Percentiles rank a stretch among this genome's conserved stretches.
phyloP scores from a whole-genome alignment of 2,113 vertebrate genomes.

The Pachyramphus minor region DNA sequence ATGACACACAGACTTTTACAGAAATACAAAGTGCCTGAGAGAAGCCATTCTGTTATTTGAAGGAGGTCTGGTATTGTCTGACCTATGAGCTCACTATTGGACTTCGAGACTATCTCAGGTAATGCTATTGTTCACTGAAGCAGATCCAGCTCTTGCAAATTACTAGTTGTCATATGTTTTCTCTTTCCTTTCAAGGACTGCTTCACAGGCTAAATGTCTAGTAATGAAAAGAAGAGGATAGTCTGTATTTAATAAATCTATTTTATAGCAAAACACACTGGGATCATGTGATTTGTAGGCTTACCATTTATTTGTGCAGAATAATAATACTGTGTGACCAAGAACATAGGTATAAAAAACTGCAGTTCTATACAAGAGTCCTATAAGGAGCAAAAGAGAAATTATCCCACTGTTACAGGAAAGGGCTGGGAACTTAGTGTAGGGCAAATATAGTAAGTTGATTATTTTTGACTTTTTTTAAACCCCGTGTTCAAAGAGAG shows the following conservation, averaged over 20 bases:
- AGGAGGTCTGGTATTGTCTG: constrained; percentile 19
- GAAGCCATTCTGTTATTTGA: not conserved
- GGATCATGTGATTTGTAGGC: constrained; percentile 17
- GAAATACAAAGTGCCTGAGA: not conserved
- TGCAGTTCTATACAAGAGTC: not conserved
- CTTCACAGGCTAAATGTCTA: constrained; percentile 59
- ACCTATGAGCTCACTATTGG: constrained; percentile 47
- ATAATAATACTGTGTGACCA: constrained; percentile 13
- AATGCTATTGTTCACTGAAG: constrained; percentile 64
- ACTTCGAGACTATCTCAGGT: constrained; percentile 25
- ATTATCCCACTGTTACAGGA: not conserved
- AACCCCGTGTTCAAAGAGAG: not conserved
- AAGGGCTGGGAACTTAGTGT: not conserved
- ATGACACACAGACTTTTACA: not conserved
- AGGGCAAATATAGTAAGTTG: not conserved
- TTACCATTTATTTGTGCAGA: constrained; percentile 1
- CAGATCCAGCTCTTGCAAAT: constrained; percentile 61
- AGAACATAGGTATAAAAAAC: not conserved
- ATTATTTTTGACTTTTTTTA: not conserved
- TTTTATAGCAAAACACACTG: constrained; percentile 43
- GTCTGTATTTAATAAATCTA: constrained; percentile 66
- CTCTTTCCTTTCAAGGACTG: constrained; percentile 50
- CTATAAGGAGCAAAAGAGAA: not conserved
- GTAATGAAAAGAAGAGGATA: constrained; percentile 62
- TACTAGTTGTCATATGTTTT: constrained; percentile 57